phyloP scores from a whole-genome alignment of 2,113 vertebrate genomes.

The Xenopus laevis region DNA sequence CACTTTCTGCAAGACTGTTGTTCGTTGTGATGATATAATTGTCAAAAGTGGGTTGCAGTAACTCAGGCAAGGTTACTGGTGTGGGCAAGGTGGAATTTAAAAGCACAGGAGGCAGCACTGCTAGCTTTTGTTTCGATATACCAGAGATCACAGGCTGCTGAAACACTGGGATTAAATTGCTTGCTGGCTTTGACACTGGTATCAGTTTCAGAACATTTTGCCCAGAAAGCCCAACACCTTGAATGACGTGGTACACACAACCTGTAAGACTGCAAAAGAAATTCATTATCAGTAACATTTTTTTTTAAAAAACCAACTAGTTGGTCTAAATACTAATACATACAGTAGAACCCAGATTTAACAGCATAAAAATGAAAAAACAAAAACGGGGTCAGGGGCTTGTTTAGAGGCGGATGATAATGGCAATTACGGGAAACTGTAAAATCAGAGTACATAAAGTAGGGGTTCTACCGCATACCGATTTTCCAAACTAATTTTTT shows the following conservation, averaged over 20 bases:
- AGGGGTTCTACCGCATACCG: no score
- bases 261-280: slow-evolving; percentile 73
- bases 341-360: no score
- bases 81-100: slow-evolving; percentile 50
- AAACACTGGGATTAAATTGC: slow-evolving; percentile 63
- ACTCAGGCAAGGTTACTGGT: slow-evolving; percentile 56
- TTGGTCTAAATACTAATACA: no score
- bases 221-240: slow-evolving; percentile 76
- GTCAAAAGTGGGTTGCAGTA: slow-evolving; percentile 59
- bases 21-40: slow-evolving; percentile 60
- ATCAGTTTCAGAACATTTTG: slow-evolving; percentile 86
- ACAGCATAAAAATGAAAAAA: no score
- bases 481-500: no score
- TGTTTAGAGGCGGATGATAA: no score
- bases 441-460: no score
- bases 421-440: no score
- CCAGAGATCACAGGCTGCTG: slow-evolving; percentile 56
- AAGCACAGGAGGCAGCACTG: slow-evolving; percentile 56
- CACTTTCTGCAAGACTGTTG: slow-evolving; percentile 54
- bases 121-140: slow-evolving; percentile 51
- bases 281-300: no score
- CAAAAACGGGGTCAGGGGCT: no score
- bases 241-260: slow-evolving; percentile 80
- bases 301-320: no score
- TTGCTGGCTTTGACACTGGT: slow-evolving; percentile 74